Base-by-base conservation (phyloP, 92 coral and sea anemone genomes). In the Siderastrea radians region DNA sequence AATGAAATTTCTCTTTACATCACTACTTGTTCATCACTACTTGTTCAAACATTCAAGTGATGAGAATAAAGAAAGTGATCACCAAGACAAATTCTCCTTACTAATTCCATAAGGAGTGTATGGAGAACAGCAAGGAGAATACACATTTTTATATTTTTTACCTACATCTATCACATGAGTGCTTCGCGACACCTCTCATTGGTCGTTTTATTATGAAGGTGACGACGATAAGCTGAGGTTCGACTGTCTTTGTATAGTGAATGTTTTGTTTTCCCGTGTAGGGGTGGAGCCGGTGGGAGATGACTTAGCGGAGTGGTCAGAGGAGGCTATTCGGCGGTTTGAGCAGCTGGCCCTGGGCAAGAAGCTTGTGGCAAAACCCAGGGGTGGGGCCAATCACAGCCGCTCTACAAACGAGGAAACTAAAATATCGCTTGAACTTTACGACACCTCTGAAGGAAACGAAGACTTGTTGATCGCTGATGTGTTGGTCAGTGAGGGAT, bases 361-460 rank as follows among this genome's bases (percentile, higher is more conserved):
- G 72, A 91, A 87, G 81, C 89, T 98, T 6, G 98, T 98, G 6
- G 98, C 95, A 9, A 88, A 89, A 58, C 91, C 95, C 15, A 91
- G 82, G 47, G 95, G 94, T 14, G 92, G 62, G 44, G 72, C 70
- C 4, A 94, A 79, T 77, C 83, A 86, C 66, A 85, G 86, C 44
- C 84, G 74, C 53, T 79, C 80, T 1, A 78, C 88, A 46, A 77
- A 87, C 46, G 98, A 93, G 55, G 96, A 95, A 62, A 82, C 81
- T 2, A 86, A 84, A 79, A 71, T 95, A 4, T 90, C 81, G 5
- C 68, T 98, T 46, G 93, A 91, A 67, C 90, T 98, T 43, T 95
- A 84, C 68, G 98, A 98, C 77, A 98, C 99, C 1, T 93, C 96
- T 0, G 82, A 62, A 52, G 80, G 87, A 3, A 89, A 84, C 9